Evolutionary conservation across 2,888 invertebrate genomes (phyloP).

Genomic region (Tigriopus californicus): DNA sequence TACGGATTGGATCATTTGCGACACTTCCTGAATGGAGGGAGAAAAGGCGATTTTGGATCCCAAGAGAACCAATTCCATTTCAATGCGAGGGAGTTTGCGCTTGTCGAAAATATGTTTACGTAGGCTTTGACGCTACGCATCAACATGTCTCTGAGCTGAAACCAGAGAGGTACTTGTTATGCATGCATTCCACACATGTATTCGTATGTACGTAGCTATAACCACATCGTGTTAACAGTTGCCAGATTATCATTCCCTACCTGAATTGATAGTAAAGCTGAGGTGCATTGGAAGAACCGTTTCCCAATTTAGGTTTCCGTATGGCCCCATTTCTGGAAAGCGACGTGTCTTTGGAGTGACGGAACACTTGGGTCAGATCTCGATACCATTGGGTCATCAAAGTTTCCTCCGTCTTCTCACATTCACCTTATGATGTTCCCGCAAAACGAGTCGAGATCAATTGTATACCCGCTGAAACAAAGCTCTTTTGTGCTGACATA

Average conservation of each 20-base stretch:
- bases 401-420: slow-evolving; percentile 13
- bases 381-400: slow-evolving; percentile 12
- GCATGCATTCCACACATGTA: too few relatives aligned
- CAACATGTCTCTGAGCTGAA: slow-evolving; percentile 4
- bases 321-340: not conserved
- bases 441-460: slow-evolving; percentile 12
- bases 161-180: too few relatives aligned
- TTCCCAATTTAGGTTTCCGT: not conserved
- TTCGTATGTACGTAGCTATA: not conserved
- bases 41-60: slow-evolving; percentile 8
- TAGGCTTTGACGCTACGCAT: slow-evolving; percentile 8
- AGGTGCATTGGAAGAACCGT: slow-evolving; percentile 6
- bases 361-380: slow-evolving; percentile 1
- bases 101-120: slow-evolving; percentile 3
- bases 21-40: slow-evolving; percentile 7
- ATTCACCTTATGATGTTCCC: slow-evolving; percentile 14
- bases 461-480: slow-evolving; percentile 1
- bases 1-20: slow-evolving; percentile 13
- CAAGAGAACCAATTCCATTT: slow-evolving; percentile 12
- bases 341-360: not conserved
- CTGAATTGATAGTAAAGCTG: slow-evolving; percentile 13
- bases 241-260: too few relatives aligned
- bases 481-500: not conserved
- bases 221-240: not conserved
- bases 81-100: slow-evolving; percentile 13